Evolutionary conservation across 2,113 vertebrate species (phyloP).

Genomic region (Equus przewalskii): DNA sequence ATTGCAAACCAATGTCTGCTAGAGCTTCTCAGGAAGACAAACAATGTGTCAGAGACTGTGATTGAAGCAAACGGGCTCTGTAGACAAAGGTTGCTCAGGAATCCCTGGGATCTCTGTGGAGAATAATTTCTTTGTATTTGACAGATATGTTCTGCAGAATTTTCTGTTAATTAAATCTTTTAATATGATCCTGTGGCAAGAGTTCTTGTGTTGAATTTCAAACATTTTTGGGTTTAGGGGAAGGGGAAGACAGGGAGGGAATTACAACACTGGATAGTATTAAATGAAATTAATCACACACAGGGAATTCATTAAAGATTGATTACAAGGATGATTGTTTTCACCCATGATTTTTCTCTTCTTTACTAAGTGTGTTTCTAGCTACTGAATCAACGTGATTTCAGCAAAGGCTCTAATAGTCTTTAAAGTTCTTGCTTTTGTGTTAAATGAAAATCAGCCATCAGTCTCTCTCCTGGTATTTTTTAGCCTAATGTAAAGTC

Average conservation of each 20-base stretch:
- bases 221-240: conserved; percentile 21
- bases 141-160: background rate
- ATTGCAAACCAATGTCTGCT: background rate
- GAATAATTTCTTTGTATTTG: background rate
- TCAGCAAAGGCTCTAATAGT: background rate
- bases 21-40: background rate
- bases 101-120: background rate
- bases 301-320: conserved; percentile 43
- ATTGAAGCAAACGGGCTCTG: background rate
- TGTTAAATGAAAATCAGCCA: conserved; percentile 59
- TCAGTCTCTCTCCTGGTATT: background rate
- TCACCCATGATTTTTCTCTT: background rate
- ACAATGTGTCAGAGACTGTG: background rate
- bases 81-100: background rate
- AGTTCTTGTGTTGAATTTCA: conserved; percentile 23
- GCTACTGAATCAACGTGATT: conserved; percentile 8
- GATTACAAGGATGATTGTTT: conserved; percentile 1
- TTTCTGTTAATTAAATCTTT: conserved; percentile 46
- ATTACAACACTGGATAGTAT: background rate
- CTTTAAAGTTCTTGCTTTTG: conserved; percentile 38
- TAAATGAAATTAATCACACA: conserved; percentile 14
- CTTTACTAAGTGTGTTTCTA: conserved; percentile 47
- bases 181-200: background rate
- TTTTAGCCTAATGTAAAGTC: conserved; percentile 36
- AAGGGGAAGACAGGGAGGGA: background rate